Percentiles rank a stretch among this genome's conserved stretches.
Conservation (phyloP, 2,888 invertebrate genomes). For the Orchestes rusci region DNA sequence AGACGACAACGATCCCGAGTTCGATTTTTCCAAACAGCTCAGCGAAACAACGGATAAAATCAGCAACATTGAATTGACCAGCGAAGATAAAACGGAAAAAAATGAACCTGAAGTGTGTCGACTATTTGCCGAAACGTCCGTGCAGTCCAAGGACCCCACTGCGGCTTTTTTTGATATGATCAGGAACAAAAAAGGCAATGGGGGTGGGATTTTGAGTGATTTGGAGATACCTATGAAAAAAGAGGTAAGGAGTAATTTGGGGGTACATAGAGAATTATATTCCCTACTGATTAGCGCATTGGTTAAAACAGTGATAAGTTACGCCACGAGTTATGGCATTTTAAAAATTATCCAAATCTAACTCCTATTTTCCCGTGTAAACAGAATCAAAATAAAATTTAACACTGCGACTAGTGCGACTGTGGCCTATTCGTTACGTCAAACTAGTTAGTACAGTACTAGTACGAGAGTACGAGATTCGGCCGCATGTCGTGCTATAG, state of each 20-base stretch:
- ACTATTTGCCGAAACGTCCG: slow-evolving; percentile 43
- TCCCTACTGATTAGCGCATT: too few relatives aligned
- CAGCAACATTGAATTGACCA: slow-evolving; percentile 30
- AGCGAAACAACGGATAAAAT: slow-evolving; percentile 32
- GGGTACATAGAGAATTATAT: too few relatives aligned
- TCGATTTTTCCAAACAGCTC: slow-evolving; percentile 29
- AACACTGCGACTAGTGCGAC: too few relatives aligned
- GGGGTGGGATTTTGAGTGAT: slow-evolving; percentile 32
- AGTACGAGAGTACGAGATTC: too few relatives aligned
- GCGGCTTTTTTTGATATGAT: slow-evolving; percentile 47
- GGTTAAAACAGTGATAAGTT: too few relatives aligned
- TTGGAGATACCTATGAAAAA: slow-evolving; percentile 30
- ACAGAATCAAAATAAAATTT: too few relatives aligned
- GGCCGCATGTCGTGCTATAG: too few relatives aligned
- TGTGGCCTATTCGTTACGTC: too few relatives aligned
- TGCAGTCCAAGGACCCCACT: slow-evolving; percentile 41
- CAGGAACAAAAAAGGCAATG: slow-evolving; percentile 33
- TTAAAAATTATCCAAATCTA: too few relatives aligned
- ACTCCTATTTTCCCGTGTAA: too few relatives aligned
- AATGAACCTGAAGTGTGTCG: slow-evolving; percentile 46
- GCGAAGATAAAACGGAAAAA: slow-evolving; percentile 25
- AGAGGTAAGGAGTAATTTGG: slow-evolving; percentile 24
- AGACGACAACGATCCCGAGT: slow-evolving; percentile 25
- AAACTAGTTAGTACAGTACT: too few relatives aligned
- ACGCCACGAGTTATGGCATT: too few relatives aligned